Evolutionary conservation across 2,888 invertebrate genomes (phyloP), one percentile per base, ranked within the genome.

Genomic region (Ferrisia virgata): DNA sequence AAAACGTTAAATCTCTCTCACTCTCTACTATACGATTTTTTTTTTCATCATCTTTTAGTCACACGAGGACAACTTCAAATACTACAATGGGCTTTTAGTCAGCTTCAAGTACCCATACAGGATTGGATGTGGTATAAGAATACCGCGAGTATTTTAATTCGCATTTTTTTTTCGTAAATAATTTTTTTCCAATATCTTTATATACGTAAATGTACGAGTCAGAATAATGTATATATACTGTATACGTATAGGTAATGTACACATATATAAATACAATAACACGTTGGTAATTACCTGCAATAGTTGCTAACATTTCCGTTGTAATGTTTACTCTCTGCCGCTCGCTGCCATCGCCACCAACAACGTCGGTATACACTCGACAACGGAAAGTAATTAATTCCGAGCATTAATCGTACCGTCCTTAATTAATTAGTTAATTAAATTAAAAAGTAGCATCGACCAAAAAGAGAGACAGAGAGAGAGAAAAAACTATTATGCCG

Each of bases 391-490:
- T 80, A 80, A 80, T 80, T 80, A 80, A 80, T 80, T 80, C 80
- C 31, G 28, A 33, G 80, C 80, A 80, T 80, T 80, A 80, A 53
- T 53, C 40, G 80, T 47, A 43, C 80, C 53, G 80, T 31, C 31
- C 47, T 43, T 80, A 80, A 80, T 80, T 80, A 80, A 80, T 80
- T 80, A 80, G 80, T 80, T 80, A 80, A 80, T 80, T 80, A 80
- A 80, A 80, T 80, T 80, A 47, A 80, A 80, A 76, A 28, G 72
- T 76, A 76, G 72, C 72, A 76, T 76, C 72, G 36, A 36, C 36
- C 18, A 64, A n/a, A n/a, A n/a, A n/a, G n/a, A n/a, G n/a, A n/a
- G n/a, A n/a, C n/a, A n/a, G n/a, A n/a, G n/a, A n/a, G n/a, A n/a
- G n/a, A n/a, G n/a, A n/a, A n/a, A 64, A 64, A 64, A 64, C 28